A percentile compares a stretch with the other conserved stretches of the same genome.
These are phyloP conservation scores for Polypterus bichir DNA, from an alignment of 2,113 vertebrate species.

Conservation along the genomic window DNA sequence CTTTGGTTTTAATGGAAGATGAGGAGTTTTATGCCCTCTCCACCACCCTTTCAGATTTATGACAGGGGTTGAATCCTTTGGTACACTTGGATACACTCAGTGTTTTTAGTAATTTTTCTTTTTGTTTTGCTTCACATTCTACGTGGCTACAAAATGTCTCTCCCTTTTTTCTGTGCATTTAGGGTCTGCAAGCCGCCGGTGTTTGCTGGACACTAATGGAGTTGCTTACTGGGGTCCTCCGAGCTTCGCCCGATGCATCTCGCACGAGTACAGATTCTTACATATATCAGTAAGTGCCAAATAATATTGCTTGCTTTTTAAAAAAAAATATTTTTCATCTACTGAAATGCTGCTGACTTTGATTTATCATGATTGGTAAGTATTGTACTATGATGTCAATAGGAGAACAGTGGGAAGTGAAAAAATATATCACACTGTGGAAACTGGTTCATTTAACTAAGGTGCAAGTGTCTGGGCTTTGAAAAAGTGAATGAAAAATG, in stretches of 20 bases:
- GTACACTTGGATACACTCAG: not conserved
- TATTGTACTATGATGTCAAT: too few relatives aligned
- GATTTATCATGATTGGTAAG: too few relatives aligned
- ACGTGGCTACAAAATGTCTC: not conserved
- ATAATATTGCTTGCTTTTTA: too few relatives aligned
- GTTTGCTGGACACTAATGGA: slow-evolving; percentile 87
- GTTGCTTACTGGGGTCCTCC: slow-evolving; percentile 94
- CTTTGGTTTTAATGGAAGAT: too few relatives aligned
- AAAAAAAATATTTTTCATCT: too few relatives aligned
- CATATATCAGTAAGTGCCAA: slow-evolving; percentile 66
- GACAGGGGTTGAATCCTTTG: not conserved
- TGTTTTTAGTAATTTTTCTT: not conserved
- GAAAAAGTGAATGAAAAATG: too few relatives aligned
- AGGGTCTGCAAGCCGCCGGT: slow-evolving; percentile 97
- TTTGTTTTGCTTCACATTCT: not conserved
- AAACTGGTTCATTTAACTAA: too few relatives aligned
- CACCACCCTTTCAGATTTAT: not conserved
- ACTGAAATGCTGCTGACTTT: too few relatives aligned
- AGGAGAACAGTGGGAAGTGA: too few relatives aligned
- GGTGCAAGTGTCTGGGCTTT: too few relatives aligned
- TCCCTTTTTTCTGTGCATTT: slow-evolving; percentile 3
- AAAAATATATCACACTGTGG: too few relatives aligned
- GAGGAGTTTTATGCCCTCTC: too few relatives aligned
- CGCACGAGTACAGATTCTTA: slow-evolving; percentile 92
- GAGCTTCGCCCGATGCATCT: slow-evolving; percentile 96